Evolutionary conservation across 2,113 vertebrate species (phyloP), one percentile per base, ranked within the genome.

Genomic region (Cynoglossus semilaevis): DNA sequence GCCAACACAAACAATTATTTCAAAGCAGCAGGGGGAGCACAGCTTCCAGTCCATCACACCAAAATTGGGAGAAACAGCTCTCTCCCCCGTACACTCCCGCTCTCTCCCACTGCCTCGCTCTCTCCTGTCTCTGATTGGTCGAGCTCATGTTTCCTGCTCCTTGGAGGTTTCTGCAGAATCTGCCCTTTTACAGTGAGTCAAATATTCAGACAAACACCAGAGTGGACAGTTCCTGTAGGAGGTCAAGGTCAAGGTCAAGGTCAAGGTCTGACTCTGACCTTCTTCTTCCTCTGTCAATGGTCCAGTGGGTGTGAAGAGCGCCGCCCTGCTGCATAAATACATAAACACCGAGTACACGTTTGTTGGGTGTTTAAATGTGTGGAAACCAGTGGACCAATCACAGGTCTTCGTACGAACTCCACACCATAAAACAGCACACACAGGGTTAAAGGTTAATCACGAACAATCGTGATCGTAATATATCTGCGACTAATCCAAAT

Each of bases 11-110:
- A 88, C 83, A 87, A 49, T 74, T 58, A 81, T 84, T 87, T 88
- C 71, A 88, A 83, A 86, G 78, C 78, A 79, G 80, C 73, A 51
- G 76, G 78, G 81, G 73, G 77, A 41, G 70, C 18, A 51, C 42
- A 69, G 84, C 84, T 80, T 73, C 74, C 77, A 86, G 74, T 80
- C 70, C 82, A 89, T 88, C 90, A 89, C 90, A 91, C 91, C 91
- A 91, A 91, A 92, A 87, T 91, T 88, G 90, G 90, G 88, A 91
- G 88, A 89, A 91, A 88, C 76, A 62, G 83, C 80, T 79, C 56
- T 72, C 34, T 7, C 44, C 44, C 80, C 45, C 46, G 61, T 53
- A 70, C 56, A 37, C 70, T 42, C 67, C 72, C 63, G 15, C 47
- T 38, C 50, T 42, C 55, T 59, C 29, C 4, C 18, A 52, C 67